These are phyloP conservation scores for Pipa parva DNA, from an alignment of 2,113 vertebrate genomes.

Conservation along the genomic window DNA sequence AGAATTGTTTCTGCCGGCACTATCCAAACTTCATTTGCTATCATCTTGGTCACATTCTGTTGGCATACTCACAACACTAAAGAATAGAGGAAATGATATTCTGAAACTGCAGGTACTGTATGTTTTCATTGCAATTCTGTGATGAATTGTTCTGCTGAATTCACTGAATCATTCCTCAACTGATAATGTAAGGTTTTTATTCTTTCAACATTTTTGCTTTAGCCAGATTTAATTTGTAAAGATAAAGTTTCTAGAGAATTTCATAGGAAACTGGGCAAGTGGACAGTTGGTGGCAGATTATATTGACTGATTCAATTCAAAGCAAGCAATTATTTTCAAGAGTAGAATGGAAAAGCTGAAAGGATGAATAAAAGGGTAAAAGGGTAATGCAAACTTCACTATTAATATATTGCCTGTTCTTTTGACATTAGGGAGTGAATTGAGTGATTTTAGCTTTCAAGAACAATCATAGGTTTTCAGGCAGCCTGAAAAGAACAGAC, in stretches of 20 bases:
- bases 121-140: background rate
- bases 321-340: slow-evolving; percentile 22
- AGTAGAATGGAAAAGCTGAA: slow-evolving; percentile 23
- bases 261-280: slow-evolving; percentile 2
- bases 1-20: background rate
- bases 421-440: background rate
- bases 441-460: background rate
- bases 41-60: background rate
- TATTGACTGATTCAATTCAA: slow-evolving; percentile 11
- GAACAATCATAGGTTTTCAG: no score
- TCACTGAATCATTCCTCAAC: slow-evolving; percentile 17
- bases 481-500: no score
- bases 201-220: slow-evolving; percentile 22
- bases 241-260: slow-evolving; percentile 15
- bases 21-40: background rate
- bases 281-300: slow-evolving; percentile 9
- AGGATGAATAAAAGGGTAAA: slow-evolving; percentile 22
- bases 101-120: background rate
- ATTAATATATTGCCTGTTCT: background rate
- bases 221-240: slow-evolving; percentile 2
- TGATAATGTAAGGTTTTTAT: slow-evolving; percentile 3
- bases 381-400: background rate
- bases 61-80: background rate
- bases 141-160: slow-evolving; percentile 26
- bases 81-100: slow-evolving; percentile 18